These are phyloP conservation scores for Parauchenoglanis ngamensis DNA, from an alignment of 2,797 vertebrate species.

Conservation along the genomic window DNA sequence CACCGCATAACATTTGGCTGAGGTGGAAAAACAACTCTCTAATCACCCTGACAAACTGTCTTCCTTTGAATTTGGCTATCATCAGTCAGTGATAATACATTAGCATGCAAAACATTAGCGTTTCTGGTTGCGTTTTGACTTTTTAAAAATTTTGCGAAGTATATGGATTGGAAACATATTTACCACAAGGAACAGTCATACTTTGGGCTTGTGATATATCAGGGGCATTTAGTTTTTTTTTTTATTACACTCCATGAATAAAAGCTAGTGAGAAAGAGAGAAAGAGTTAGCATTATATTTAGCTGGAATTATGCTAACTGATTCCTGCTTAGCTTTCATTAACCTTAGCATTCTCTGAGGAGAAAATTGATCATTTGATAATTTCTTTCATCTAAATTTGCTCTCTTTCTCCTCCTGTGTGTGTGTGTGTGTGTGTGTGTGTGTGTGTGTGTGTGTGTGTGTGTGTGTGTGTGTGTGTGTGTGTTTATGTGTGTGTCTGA, in stretches of 20 bases:
- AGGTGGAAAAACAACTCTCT: neutral
- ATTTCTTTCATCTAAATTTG: neutral
- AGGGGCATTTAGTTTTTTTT: neutral
- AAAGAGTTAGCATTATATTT: neutral
- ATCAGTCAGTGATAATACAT: neutral
- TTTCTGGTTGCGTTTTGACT: neutral
- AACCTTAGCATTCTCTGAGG: neutral
- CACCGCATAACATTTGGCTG: neutral
- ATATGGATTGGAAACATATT: neutral
- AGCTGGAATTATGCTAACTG: neutral
- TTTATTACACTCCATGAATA: neutral
- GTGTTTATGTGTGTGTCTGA: slow-evolving; percentile 22
- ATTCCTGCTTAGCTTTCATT: neutral
- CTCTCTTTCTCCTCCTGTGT: neutral
- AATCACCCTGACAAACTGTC: neutral
- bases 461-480: neutral
- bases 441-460: slow-evolving; percentile 7
- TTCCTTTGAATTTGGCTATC: neutral
- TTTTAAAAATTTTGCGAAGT: too few species aligned
- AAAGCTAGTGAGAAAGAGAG: neutral
- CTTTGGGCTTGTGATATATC: neutral
- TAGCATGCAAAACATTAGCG: neutral
- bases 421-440: neutral
- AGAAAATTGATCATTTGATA: neutral
- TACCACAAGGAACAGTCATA: neutral